Evolutionary conservation across 1,140 invertebrate species (phyloP).

Genomic region (Steinernema khuongi): DNA sequence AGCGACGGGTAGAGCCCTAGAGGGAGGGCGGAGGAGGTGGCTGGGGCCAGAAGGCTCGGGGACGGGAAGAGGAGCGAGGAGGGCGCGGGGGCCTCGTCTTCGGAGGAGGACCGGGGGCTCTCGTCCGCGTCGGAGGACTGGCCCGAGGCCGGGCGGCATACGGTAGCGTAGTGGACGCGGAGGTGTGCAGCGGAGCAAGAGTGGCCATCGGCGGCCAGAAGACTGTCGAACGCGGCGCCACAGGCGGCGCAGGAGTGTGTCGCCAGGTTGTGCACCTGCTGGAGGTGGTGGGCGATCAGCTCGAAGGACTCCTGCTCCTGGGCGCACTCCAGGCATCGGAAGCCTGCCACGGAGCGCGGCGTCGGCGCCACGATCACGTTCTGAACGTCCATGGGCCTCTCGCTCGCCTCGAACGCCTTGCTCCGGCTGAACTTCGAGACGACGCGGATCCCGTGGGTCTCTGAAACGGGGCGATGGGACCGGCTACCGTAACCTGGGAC

Average conservation of each 20-base stretch:
- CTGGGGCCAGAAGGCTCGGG: neutral
- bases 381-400: constrained; percentile 1
- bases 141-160: neutral
- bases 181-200: neutral
- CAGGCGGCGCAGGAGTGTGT: neutral
- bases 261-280: constrained; percentile 34
- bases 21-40: neutral
- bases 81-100: neutral
- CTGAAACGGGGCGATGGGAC: constrained; percentile 36
- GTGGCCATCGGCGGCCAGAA: neutral
- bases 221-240: neutral
- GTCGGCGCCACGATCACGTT: constrained; percentile 14
- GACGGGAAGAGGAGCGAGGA: neutral
- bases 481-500: constrained; percentile 17
- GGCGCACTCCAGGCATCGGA: constrained; percentile 37
- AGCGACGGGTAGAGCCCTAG: neutral
- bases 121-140: neutral
- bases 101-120: neutral
- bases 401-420: constrained; percentile 50
- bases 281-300: constrained; percentile 35
- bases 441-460: constrained; percentile 58
- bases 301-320: constrained; percentile 49
- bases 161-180: constrained; percentile 2
- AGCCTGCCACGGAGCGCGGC: constrained; percentile 13
- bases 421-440: constrained; percentile 56